Evolutionary conservation across 2,797 vertebrate species (phyloP).

Genomic region (Cephalopachus bancanus): DNA sequence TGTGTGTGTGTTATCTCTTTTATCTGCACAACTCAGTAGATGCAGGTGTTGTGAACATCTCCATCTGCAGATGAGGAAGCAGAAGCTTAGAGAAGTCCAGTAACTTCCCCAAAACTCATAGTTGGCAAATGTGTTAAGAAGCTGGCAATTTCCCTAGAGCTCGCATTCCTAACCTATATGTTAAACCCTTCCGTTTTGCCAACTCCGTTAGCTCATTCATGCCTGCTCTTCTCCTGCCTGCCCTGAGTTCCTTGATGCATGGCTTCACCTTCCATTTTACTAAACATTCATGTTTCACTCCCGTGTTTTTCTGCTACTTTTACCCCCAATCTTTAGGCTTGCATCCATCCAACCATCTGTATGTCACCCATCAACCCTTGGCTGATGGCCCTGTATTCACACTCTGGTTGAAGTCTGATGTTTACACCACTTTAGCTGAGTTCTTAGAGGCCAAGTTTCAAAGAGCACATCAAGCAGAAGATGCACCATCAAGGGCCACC

Average conservation of each 20-base stretch:
- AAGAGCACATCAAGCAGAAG: neutral
- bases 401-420: neutral
- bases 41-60: neutral
- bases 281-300: neutral
- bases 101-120: neutral
- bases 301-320: too few relatives aligned
- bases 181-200: neutral
- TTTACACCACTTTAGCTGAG: neutral
- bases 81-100: neutral
- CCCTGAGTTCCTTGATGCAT: neutral
- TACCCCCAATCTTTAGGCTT: neutral
- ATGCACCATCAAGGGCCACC: neutral
- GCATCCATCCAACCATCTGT: neutral
- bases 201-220: neutral
- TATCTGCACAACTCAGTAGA: neutral
- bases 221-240: neutral
- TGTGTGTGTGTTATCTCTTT: neutral
- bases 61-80: neutral
- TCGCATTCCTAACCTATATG: neutral
- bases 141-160: neutral
- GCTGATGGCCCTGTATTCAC: neutral
- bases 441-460: neutral
- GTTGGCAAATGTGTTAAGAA: neutral
- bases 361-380: neutral
- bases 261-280: neutral